Percentiles rank a stretch among this genome's conserved stretches.
Conservation (phyloP, 2,888 invertebrate species). For the Malacosoma neustria region DNA sequence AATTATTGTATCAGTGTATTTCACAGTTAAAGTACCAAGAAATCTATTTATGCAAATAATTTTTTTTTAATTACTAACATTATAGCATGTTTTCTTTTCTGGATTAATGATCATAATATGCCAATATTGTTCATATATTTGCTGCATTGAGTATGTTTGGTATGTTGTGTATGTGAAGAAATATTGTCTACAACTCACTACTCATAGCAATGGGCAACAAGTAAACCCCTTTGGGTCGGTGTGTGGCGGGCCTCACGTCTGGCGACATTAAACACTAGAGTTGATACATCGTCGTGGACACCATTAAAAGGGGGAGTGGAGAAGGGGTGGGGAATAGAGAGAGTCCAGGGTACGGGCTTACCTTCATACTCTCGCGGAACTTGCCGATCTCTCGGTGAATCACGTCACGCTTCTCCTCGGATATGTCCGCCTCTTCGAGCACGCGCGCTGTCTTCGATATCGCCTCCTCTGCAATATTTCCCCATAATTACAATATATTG, state of each 20-base stretch:
- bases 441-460: constrained; percentile 78
- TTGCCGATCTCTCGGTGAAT: constrained; percentile 98
- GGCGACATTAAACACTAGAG: constrained; percentile 5
- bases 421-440: constrained; percentile 90
- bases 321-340: neutral
- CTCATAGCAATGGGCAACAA: no score
- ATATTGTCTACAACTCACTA: no score
- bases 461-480: constrained; percentile 77
- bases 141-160: no score
- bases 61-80: no score
- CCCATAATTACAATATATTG: no score
- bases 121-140: no score
- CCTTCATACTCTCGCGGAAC: constrained; percentile 98
- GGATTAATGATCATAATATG: no score
- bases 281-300: constrained; percentile 1
- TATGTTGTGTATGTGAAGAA: no score
- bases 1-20: no score
- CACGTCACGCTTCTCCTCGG: constrained; percentile 96
- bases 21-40: no score
- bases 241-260: constrained; percentile 4
- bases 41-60: no score
- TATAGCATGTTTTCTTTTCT: no score
- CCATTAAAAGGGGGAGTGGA: neutral
- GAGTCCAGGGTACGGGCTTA: constrained; percentile 47
- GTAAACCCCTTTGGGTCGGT: neutral